These are phyloP conservation scores for Ceratina australensis DNA, from an alignment of 1,140 invertebrate species.

Conservation along the genomic window DNA sequence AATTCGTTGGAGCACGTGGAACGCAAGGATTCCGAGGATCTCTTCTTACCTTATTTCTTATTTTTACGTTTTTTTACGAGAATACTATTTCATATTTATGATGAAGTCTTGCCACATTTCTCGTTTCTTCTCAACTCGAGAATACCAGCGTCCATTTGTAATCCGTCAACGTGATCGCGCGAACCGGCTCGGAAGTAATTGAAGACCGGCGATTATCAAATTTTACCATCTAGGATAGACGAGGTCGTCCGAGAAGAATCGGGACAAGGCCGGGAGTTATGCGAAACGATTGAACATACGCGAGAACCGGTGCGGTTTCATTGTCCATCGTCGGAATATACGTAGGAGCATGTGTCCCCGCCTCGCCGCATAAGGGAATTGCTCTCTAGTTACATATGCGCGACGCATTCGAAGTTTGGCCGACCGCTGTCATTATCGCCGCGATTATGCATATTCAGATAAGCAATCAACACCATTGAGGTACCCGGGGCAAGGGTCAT, in stretches of 20 bases:
- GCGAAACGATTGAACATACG: conserved; percentile 26
- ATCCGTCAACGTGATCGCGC: no score
- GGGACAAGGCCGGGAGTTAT: not conserved
- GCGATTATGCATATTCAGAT: conserved; percentile 65
- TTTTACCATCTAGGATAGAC: no score
- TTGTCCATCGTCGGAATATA: conserved; percentile 47
- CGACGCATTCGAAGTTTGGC: conserved; percentile 48
- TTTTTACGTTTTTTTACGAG: no score
- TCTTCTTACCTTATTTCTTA: no score
- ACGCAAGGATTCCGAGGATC: no score
- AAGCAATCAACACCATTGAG: conserved; percentile 66
- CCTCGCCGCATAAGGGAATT: conserved; percentile 57
- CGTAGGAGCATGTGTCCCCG: not conserved
- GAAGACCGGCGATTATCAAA: no score
- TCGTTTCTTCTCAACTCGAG: no score
- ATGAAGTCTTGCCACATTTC: no score
- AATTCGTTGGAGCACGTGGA: not conserved
- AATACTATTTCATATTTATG: no score
- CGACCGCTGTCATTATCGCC: conserved; percentile 57
- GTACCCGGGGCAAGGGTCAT: conserved; percentile 42
- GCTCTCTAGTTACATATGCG: conserved; percentile 63
- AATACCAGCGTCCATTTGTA: no score
- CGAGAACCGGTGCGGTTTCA: conserved; percentile 38
- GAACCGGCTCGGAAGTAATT: no score
- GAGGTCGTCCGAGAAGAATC: not conserved